phyloP scores from a whole-genome alignment of 2,797 vertebrate genomes.

The Eidolon dupreanum region DNA sequence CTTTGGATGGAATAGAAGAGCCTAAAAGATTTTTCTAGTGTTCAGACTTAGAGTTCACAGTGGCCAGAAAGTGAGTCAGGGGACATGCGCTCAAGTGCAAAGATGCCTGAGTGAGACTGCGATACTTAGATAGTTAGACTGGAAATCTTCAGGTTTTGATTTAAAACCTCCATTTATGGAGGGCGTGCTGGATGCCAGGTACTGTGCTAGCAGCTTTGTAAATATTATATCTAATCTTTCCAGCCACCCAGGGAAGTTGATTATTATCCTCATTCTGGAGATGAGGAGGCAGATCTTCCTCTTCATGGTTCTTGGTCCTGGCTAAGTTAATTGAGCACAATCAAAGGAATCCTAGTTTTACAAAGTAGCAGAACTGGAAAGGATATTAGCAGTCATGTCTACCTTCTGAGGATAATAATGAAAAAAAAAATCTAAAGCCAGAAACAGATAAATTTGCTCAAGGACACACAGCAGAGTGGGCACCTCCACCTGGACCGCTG shows the following conservation, averaged over 20 bases:
- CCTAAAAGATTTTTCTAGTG: background rate
- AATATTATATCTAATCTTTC: background rate
- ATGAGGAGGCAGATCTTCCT: background rate
- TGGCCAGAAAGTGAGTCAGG: background rate
- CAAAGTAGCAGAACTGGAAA: background rate
- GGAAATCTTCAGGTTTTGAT: background rate
- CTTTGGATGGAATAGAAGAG: background rate
- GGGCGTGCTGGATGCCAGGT: background rate
- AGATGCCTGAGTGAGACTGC: background rate
- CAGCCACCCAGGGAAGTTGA: background rate
- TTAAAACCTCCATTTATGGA: background rate
- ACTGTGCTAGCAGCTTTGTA: background rate
- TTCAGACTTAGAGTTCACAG: background rate
- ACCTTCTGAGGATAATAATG: background rate
- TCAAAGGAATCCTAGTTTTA: background rate
- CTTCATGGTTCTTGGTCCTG: background rate
- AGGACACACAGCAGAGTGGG: background rate
- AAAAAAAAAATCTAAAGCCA: conserved; percentile 21
- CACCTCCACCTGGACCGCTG: background rate
- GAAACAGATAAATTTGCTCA: background rate
- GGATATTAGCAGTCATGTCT: background rate
- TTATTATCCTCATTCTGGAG: background rate
- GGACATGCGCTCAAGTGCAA: background rate
- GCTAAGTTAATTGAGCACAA: background rate
- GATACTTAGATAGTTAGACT: background rate